A percentile compares a stretch with the other conserved stretches of the same genome.
These are phyloP conservation scores for Coenonympha arcania DNA, from an alignment of 2,888 invertebrate species.

Conservation along the genomic window DNA sequence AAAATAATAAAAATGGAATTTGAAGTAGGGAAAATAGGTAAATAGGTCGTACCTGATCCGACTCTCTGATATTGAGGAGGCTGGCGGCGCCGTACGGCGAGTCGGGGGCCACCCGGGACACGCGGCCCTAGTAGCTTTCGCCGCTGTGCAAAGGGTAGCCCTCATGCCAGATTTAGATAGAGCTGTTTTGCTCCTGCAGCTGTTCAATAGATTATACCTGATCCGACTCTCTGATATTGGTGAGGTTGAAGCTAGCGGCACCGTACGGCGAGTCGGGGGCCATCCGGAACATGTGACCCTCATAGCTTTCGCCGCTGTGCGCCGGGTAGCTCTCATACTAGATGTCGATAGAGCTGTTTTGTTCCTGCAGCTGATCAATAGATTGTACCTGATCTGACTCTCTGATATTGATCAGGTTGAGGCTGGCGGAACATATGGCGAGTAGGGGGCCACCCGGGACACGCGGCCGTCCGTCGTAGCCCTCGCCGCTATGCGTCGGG, in stretches of 20 bases:
- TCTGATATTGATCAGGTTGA: too few species aligned
- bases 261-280: constrained; percentile 91
- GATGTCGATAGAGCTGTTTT: constrained; percentile 97
- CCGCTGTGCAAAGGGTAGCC: constrained; percentile 97
- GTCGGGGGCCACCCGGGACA: constrained; percentile 89
- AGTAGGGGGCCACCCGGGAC: too few species aligned
- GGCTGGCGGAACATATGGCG: too few species aligned
- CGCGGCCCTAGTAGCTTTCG: constrained; percentile 92
- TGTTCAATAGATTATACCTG: constrained; percentile 79
- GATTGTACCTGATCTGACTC: too few species aligned
- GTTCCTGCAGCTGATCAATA: constrained; percentile 88
- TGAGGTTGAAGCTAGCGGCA: constrained; percentile 95
- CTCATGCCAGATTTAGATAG: constrained; percentile 98
- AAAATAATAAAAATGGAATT: too few species aligned
- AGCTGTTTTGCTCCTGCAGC: too few species aligned
- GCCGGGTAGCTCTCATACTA: constrained; percentile 99
- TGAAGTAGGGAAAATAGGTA: not conserved
- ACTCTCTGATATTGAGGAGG: constrained; percentile 92
- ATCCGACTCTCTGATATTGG: constrained; percentile 93
- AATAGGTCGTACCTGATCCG: constrained; percentile 78
- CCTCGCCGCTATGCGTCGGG: constrained; percentile 95
- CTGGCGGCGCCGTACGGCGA: constrained; percentile 93
- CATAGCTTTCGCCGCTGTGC: constrained; percentile 95
- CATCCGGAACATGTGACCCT: constrained; percentile 91
- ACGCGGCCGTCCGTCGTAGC: too few species aligned